Evolutionary conservation across 2,797 vertebrate species (phyloP), one percentile per base, ranked within the genome.

Genomic region (Psittacula derbiana): DNA sequence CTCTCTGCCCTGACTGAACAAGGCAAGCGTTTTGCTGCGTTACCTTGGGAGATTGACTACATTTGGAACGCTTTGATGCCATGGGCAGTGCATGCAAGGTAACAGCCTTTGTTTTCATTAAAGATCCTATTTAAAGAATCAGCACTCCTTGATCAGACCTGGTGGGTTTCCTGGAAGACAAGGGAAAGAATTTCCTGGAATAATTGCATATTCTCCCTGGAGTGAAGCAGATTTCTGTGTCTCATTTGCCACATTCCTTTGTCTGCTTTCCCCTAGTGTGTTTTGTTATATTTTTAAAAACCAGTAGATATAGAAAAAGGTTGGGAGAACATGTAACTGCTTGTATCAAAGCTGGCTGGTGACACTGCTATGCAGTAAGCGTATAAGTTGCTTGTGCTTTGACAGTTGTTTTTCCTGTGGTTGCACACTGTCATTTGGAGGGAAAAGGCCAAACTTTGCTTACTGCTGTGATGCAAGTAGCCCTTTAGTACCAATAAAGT

Each of bases 141-240:
- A 30, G 15, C 60, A 12, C 64, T 94, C 55, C 95, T 93, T 96
- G 92, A 73, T 94, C 91, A 86, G 74, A 86, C 87, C 85, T 93
- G 87, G 70, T 94, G 90, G 55, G 83, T 96, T 96, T 97, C 95
- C 93, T 96, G 95, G 85, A 96, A 96, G 92, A 93, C 53, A 92
- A 62, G 40, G 92, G 90, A 88, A 92, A 70, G 90, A 93, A 94
- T 94, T 96, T 97, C 94, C 94, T 92, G 95, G 76, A 93, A 80
- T 88, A 78, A 84, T 93, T 92, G 58, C 49, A 36, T 79, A 23
- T 27, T 94, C 21, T 94, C 91, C 91, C 87, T 58, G n/a, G 87
- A 91, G 91, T 80, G 58, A 79, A 74, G 80, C 73, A 70, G 25
- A 58, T 91, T 88, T 91, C 43, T 92, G 24, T 25, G 86, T 81